Conservation (phyloP, 2,797 vertebrate genomes). For the Rhinophrynus dorsalis region DNA sequence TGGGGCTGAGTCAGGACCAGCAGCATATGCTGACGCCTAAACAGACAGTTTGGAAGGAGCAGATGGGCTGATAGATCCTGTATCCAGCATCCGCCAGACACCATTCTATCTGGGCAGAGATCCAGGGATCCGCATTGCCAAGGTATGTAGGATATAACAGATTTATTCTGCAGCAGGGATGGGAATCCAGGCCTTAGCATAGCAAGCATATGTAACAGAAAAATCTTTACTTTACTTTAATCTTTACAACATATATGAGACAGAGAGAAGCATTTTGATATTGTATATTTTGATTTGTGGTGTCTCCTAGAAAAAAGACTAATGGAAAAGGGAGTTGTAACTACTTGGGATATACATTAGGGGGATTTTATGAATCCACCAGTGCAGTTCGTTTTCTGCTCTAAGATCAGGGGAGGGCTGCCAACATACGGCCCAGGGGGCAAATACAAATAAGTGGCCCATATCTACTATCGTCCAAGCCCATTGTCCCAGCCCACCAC, state of each 20-base stretch:
- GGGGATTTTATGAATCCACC: too few relatives aligned
- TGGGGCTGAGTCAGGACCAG: conserved; percentile 34
- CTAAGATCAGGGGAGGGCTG: too few relatives aligned
- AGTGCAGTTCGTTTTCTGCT: too few relatives aligned
- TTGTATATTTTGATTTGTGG: not conserved
- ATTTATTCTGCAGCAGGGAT: conserved; percentile 3
- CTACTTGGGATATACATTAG: too few relatives aligned
- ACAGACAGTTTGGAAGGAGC: conserved; percentile 41
- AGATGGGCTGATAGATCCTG: conserved; percentile 46
- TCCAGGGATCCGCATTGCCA: conserved; percentile 33
- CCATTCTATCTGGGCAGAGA: conserved; percentile 29
- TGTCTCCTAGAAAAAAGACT: too few relatives aligned
- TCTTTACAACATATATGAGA: too few relatives aligned
- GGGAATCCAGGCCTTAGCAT: conserved; percentile 10
- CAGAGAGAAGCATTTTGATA: not conserved
- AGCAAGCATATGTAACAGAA: not conserved
- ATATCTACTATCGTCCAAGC: too few relatives aligned
- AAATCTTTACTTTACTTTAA: not conserved
- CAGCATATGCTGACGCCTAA: conserved; percentile 42
- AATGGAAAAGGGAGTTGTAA: too few relatives aligned
- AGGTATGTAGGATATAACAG: not conserved
- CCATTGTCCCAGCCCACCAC: too few relatives aligned
- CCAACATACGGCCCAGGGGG: too few relatives aligned
- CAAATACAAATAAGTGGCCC: too few relatives aligned
- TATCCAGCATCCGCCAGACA: conserved; percentile 45